Conservation (phyloP, 35 echinoderm and acorn worm genomes). For the Patiria miniata region DNA sequence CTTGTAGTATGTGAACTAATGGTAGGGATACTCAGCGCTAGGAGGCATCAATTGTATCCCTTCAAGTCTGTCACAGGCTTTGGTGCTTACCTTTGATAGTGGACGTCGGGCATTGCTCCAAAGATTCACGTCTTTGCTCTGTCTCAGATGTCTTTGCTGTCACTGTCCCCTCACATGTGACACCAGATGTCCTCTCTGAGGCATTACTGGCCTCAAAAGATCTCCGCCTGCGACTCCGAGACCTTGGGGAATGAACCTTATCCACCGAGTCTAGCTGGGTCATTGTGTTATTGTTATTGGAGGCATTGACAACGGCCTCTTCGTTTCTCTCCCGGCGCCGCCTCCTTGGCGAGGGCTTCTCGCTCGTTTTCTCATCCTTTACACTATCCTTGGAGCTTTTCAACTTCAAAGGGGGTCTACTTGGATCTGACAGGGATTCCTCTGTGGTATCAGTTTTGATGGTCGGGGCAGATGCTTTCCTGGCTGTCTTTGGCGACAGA, state of each 20-base stretch:
- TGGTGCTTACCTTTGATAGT: too few relatives aligned
- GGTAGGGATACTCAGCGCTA: too few relatives aligned
- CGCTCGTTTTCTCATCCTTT: not conserved
- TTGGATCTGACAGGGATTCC: not conserved
- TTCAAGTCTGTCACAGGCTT: too few relatives aligned
- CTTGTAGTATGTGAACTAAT: too few relatives aligned
- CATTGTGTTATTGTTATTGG: slow-evolving; percentile 10
- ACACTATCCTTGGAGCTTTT: too few relatives aligned
- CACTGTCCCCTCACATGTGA: too few relatives aligned
- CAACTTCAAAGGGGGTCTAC: not conserved
- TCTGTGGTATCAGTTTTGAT: not conserved
- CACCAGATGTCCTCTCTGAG: not conserved
- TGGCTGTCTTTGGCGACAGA: not conserved
- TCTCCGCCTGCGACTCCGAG: not conserved
- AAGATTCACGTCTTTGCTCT: too few relatives aligned
- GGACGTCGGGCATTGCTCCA: too few relatives aligned
- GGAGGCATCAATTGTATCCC: too few relatives aligned
- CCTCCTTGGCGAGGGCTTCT: not conserved
- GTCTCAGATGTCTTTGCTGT: too few relatives aligned
- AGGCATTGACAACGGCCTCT: not conserved
- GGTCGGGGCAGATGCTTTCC: not conserved
- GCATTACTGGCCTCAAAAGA: not conserved
- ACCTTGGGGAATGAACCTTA: not conserved
- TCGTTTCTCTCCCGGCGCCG: not conserved
- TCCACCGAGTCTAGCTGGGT: not conserved